Evolutionary conservation across 2,888 invertebrate species (phyloP).

Genomic region (Apodemia hepburni): DNA sequence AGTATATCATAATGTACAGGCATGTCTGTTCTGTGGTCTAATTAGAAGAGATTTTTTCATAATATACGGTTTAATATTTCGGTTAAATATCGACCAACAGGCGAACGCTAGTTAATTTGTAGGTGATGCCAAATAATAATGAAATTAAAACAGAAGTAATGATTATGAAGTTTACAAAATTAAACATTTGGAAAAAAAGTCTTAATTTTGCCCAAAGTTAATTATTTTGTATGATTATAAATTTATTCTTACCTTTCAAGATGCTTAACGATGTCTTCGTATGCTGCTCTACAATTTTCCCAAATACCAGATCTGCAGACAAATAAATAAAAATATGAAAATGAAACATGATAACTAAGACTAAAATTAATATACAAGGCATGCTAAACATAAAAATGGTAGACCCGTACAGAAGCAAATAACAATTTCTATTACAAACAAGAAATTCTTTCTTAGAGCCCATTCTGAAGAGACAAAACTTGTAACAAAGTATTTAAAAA

Average conservation of each 20-base stretch:
- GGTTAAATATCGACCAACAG: no score
- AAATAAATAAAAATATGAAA: slow-evolving; percentile 49
- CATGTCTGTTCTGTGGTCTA: no score
- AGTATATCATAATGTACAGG: no score
- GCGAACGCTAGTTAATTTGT: no score
- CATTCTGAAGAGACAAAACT: slow-evolving; percentile 45
- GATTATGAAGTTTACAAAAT: no score
- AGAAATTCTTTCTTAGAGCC: slow-evolving; percentile 30
- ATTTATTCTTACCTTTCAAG: slow-evolving; percentile 89
- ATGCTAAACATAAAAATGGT: slow-evolving; percentile 35
- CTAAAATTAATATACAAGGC: slow-evolving; percentile 34
- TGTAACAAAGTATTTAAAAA: slow-evolving; percentile 51
- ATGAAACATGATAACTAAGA: slow-evolving; percentile 38
- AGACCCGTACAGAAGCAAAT: not conserved
- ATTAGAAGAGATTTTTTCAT: no score
- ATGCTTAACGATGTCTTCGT: slow-evolving; percentile 97
- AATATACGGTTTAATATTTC: no score
- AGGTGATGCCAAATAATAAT: no score
- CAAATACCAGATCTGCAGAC: slow-evolving; percentile 91
- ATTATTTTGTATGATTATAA: not conserved
- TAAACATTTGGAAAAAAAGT: no score
- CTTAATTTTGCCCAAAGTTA: not conserved
- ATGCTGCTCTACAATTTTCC: slow-evolving; percentile 97
- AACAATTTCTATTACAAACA: slow-evolving; percentile 37
- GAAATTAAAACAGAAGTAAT: no score